Percentiles rank a stretch among this genome's conserved stretches.
phyloP scores from a whole-genome alignment of 92 coral and sea anemone genomes.

The Virgularia gustaviana region DNA sequence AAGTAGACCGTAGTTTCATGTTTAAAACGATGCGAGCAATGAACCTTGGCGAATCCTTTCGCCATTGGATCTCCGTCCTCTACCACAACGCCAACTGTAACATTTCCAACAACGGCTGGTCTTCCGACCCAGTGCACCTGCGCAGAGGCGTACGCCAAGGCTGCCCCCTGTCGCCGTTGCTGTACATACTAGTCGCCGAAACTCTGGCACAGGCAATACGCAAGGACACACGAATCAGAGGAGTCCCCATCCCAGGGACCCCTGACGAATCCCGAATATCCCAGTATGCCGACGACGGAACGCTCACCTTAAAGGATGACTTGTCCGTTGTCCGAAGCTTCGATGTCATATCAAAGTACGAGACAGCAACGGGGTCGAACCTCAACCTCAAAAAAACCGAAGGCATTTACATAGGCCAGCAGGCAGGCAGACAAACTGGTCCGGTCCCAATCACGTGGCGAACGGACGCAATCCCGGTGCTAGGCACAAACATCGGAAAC shows the following conservation, averaged over 20 bases:
- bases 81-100: conserved; percentile 8
- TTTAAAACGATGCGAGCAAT: too few relatives aligned
- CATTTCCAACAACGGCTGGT: conserved; percentile 26
- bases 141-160: conserved; percentile 41
- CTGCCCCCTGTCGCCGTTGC: conserved; percentile 35
- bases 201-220: conserved; percentile 29
- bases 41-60: conserved; percentile 26
- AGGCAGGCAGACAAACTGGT: conserved; percentile 25
- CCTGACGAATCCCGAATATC: background rate
- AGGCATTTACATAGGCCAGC: conserved; percentile 49
- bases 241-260: conserved; percentile 26
- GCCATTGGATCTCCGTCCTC: conserved; percentile 11
- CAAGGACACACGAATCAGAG: conserved; percentile 11
- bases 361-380: conserved; percentile 30
- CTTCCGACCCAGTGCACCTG: background rate
- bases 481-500: conserved; percentile 19
- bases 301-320: conserved; percentile 8
- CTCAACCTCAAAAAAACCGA: conserved; percentile 37
- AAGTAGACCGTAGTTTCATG: too few relatives aligned
- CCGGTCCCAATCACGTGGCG: conserved; percentile 48
- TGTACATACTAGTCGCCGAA: conserved; percentile 39
- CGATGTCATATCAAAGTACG: conserved; percentile 5
- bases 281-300: conserved; percentile 32
- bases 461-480: conserved; percentile 37
- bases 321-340: conserved; percentile 12